phyloP scores from a whole-genome alignment of 2,113 vertebrate species.

The Larimichthys polyactis region DNA sequence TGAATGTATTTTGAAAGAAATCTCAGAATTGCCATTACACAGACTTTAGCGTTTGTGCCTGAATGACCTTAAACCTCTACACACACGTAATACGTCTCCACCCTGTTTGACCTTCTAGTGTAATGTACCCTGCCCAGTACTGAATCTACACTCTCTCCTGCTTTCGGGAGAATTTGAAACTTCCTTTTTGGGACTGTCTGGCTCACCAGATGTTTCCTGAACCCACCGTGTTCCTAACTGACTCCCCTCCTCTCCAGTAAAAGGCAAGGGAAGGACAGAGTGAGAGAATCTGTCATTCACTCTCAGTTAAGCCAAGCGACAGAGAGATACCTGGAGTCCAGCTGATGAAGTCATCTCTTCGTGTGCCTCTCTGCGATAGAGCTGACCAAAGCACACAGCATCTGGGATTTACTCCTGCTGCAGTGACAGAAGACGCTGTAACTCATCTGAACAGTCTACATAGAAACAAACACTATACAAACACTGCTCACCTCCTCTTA shows the following conservation, averaged over 20 bases:
- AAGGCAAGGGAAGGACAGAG: conserved; percentile 52
- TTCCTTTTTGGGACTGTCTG: conserved; percentile 89
- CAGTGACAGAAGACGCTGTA: conserved; percentile 27
- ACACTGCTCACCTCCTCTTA: conserved; percentile 7
- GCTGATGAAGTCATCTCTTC: neutral
- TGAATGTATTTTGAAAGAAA: too few species aligned
- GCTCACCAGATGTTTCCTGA: conserved; percentile 89
- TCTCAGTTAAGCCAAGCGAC: conserved; percentile 37
- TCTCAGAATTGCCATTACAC: too few species aligned
- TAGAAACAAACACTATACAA: neutral
- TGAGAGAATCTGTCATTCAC: conserved; percentile 50
- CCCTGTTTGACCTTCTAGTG: conserved; percentile 64
- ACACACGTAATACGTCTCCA: conserved; percentile 33
- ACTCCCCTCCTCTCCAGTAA: conserved; percentile 58
- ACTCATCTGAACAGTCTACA: conserved; percentile 12
- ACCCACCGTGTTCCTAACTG: conserved; percentile 52
- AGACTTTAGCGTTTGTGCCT: neutral
- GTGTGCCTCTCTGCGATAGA: conserved; percentile 16
- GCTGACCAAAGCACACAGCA: conserved; percentile 11
- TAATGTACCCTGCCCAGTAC: conserved; percentile 51
- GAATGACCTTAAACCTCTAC: conserved; percentile 24
- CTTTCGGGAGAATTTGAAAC: conserved; percentile 91
- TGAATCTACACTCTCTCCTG: conserved; percentile 81
- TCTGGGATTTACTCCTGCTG: conserved; percentile 36
- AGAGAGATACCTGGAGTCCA: conserved; percentile 51